Conservation (phyloP, 2,797 vertebrate genomes). For the Pipistrellus kuhlii region DNA sequence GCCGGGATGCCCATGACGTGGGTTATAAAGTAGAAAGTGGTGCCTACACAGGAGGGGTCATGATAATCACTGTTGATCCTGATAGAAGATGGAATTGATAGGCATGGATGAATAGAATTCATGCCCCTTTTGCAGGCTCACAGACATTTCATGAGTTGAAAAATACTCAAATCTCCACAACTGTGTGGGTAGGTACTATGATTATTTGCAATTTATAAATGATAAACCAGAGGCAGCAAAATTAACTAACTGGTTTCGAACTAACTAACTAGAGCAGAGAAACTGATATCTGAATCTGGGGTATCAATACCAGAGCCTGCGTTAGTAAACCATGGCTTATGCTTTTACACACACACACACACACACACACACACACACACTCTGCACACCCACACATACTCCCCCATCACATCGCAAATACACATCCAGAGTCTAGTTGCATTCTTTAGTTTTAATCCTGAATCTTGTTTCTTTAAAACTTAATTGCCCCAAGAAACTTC, state of each 20-base stretch:
- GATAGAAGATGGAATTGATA: neutral
- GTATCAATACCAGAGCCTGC: neutral
- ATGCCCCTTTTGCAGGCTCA: neutral
- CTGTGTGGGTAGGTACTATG: neutral
- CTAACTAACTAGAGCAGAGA: neutral
- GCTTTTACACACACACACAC: rapidly evolving
- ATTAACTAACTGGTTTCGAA: neutral
- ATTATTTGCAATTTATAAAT: neutral
- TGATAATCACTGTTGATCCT: neutral
- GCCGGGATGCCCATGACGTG: rapidly evolving
- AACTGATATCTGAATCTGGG: neutral
- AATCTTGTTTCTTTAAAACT: conserved; percentile 27
- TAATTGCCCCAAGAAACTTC: neutral
- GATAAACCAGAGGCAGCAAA: neutral
- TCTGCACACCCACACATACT: rapidly evolving
- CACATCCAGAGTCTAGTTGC: neutral
- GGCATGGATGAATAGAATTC: neutral
- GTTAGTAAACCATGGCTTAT: neutral
- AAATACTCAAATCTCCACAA: neutral
- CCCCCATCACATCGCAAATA: neutral
- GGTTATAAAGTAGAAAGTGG: neutral
- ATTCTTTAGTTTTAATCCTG: neutral
- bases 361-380: rapidly evolving
- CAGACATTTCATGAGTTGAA: neutral
- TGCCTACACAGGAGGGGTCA: rapidly evolving